Evolutionary conservation across 2,797 vertebrate genomes (phyloP), one percentile per base, ranked within the genome.

Genomic region (Pseudomugil gertrudae): DNA sequence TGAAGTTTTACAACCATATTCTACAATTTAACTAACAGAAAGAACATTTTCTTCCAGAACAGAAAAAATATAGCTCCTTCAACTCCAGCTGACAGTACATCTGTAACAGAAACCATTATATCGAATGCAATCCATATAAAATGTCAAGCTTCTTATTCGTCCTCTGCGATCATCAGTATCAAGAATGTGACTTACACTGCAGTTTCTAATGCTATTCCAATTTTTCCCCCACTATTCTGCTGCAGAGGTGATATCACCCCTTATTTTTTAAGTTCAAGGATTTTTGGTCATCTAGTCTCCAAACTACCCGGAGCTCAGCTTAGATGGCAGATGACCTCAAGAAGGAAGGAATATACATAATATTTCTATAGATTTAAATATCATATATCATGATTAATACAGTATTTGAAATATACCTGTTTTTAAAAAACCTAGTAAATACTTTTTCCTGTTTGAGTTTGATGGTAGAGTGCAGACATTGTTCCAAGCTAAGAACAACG

Each of bases 51-150:
- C 15, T 23, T 23, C 11, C 3, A 14, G 11, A 50, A 14, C 6
- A 58, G 23, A 21, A 54, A n/a, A 53, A 53, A 27, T 33, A 10
- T 11, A 14, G 47, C 60, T 43, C 40, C n/a, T 54, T 72, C 61
- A 58, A 36, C 73, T 64, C 35, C 38, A 64, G 64, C 69, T 79
- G 64, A 69, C 67, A 15, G 15, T 24, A 35, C 59, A 63, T 72
- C 27, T 53, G 29, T 26, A 15, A 47, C 62, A 66, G 14, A 74
- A 36, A 69, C 29, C 54, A 66, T 1, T 52, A 4, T 5, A 10
- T 48, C 57, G 32, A 71, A 81, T 50, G 15, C 40, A 60, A 65
- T 47, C 47, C 15, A n/a, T 5, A 2, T n/a, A 5, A 69, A 69
- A 57, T 56, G 51, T 52, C 29, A 30, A 11, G 32, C 45, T 36